A percentile compares a stretch with the other conserved stretches of the same genome.
Conservation (phyloP, 2,797 vertebrate species). For the Silurus aristotelis region DNA sequence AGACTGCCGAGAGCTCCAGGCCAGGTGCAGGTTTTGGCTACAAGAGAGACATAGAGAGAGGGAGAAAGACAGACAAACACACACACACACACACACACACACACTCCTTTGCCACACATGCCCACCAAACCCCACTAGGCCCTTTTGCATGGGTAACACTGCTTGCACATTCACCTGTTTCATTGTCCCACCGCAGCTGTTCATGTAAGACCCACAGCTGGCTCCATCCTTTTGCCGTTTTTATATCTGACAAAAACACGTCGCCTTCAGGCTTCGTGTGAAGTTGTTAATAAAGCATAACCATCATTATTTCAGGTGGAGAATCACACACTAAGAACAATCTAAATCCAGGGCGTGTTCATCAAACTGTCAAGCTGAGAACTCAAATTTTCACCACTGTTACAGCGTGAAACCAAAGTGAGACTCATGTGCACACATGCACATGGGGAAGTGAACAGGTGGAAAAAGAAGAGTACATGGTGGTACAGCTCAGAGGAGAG, state of each 20-base stretch:
- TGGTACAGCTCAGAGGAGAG: neutral
- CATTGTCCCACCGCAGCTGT: slow-evolving; percentile 54
- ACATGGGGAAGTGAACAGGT: neutral
- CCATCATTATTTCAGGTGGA: neutral
- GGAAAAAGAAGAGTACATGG: neutral
- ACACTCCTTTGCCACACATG: neutral
- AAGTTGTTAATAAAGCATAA: slow-evolving; percentile 34
- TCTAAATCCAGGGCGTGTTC: neutral
- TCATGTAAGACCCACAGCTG: slow-evolving; percentile 51
- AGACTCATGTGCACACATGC: neutral
- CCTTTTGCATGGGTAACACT: slow-evolving; percentile 43
- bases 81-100: neutral
- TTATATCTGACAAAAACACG: slow-evolving; percentile 20
- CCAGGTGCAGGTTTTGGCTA: slow-evolving; percentile 73
- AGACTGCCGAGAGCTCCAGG: slow-evolving; percentile 61
- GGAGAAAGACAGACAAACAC: neutral
- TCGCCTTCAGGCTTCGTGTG: slow-evolving; percentile 31
- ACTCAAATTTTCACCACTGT: neutral
- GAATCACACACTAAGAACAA: neutral
- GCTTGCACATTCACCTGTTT: slow-evolving; percentile 46
- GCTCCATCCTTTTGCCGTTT: slow-evolving; percentile 24
- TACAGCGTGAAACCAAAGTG: neutral
- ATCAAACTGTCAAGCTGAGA: slow-evolving; percentile 1
- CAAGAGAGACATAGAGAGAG: slow-evolving; percentile 30
- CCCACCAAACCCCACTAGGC: neutral